These are phyloP conservation scores for Chydorus sphaericus DNA, from an alignment of 2,888 invertebrate species.

Conservation along the genomic window DNA sequence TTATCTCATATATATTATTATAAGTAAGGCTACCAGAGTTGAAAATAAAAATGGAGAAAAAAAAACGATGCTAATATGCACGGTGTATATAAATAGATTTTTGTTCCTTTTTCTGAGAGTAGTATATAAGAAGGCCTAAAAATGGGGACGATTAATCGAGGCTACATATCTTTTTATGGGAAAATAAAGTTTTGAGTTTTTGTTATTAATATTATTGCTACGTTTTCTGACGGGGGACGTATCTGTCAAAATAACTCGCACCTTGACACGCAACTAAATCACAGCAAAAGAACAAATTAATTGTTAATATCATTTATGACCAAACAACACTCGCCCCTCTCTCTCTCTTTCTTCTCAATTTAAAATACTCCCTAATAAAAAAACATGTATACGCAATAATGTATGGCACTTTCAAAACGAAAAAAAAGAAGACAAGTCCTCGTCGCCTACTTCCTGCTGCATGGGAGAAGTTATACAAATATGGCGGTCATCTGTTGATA, in stretches of 20 bases:
- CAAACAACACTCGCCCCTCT: background rate
- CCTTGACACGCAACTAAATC: background rate
- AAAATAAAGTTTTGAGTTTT: background rate
- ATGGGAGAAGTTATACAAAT: too few species aligned
- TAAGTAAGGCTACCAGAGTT: too few species aligned
- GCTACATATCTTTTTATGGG: background rate
- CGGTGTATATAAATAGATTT: background rate
- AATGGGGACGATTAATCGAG: background rate
- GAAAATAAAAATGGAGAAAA: background rate
- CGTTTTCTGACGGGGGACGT: background rate
- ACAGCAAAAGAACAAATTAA: background rate
- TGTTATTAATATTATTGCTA: background rate
- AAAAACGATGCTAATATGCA: background rate
- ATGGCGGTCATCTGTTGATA: too few species aligned
- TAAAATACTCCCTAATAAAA: too few species aligned
- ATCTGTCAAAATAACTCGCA: too few species aligned
- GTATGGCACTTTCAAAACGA: too few species aligned
- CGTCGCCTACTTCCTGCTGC: too few species aligned
- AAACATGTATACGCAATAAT: too few species aligned
- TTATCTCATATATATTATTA: too few species aligned
- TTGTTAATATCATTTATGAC: background rate
- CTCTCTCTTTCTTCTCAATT: too few species aligned
- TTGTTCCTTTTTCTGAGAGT: too few species aligned
- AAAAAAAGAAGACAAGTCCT: too few species aligned
- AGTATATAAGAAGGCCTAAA: slow-evolving; percentile 2